Percentiles rank a stretch among this genome's conserved stretches.
These are phyloP conservation scores for Stenolophus ochropezus DNA, from an alignment of 2,888 invertebrate genomes.

Conservation along the genomic window DNA sequence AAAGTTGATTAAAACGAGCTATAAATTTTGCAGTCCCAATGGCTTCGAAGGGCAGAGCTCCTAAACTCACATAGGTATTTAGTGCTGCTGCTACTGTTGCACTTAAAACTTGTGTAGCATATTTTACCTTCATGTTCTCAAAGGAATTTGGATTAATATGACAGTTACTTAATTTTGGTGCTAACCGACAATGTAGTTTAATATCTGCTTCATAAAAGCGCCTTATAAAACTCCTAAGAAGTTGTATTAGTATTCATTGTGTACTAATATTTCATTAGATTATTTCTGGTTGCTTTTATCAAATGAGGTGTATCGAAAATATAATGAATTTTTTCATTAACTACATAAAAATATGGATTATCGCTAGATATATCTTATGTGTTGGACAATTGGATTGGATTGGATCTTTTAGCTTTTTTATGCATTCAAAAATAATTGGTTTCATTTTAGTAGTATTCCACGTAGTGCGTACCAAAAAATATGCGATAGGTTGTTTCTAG, in stretches of 20 bases:
- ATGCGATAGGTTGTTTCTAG: constrained; percentile 1
- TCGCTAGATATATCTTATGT: constrained; percentile 23
- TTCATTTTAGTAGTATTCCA: neutral
- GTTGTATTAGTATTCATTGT: constrained; percentile 52
- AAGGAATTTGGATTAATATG: constrained; percentile 63
- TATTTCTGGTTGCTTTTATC: constrained; percentile 62
- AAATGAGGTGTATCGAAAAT: constrained; percentile 60
- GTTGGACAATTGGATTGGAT: constrained; percentile 51
- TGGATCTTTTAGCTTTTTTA: constrained; percentile 22
- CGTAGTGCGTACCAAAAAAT: neutral
- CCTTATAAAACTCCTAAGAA: constrained; percentile 61
- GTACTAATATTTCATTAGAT: constrained; percentile 60
- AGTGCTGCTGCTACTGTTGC: constrained; percentile 62
- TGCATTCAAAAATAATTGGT: neutral
- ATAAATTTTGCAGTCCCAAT: constrained; percentile 61
- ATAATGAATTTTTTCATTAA: constrained; percentile 51
- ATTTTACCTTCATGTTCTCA: constrained; percentile 64
- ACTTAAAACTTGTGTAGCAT: constrained; percentile 63
- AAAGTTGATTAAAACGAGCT: too few relatives aligned
- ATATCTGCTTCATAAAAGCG: constrained; percentile 55
- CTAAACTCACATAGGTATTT: constrained; percentile 61
- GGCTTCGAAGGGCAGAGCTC: constrained; percentile 60
- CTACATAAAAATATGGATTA: constrained; percentile 54
- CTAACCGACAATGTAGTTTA: constrained; percentile 37
- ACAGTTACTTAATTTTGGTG: constrained; percentile 62